Evolutionary conservation across 2,888 invertebrate species (phyloP).

Genomic region (Tipula helvola): DNA sequence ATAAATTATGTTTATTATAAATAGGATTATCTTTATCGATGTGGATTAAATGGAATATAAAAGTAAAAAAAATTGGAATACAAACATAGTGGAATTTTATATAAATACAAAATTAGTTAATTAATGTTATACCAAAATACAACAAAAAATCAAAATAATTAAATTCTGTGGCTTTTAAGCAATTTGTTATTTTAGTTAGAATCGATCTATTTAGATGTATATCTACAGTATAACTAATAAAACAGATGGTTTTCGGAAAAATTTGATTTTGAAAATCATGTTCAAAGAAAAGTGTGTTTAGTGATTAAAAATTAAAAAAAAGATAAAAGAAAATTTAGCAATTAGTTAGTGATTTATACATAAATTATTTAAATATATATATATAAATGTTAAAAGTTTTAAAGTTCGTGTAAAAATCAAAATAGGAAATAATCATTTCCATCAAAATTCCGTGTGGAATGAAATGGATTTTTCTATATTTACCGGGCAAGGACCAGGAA

Average conservation of each 20-base stretch:
- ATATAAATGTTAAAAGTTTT: not conserved
- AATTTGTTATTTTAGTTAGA: not conserved
- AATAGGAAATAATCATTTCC: not conserved
- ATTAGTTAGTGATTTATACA: not conserved
- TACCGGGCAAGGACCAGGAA: conserved; percentile 9
- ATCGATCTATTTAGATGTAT: not conserved
- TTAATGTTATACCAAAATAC: not conserved
- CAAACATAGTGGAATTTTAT: not conserved
- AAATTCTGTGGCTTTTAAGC: not conserved
- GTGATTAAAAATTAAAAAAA: not conserved
- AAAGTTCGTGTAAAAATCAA: not conserved
- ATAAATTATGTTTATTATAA: not conserved
- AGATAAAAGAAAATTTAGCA: not conserved
- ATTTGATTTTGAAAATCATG: not conserved
- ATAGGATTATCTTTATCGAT: not conserved
- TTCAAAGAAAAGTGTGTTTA: not conserved
- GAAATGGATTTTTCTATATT: conserved; percentile 8
- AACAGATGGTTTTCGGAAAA: not conserved
- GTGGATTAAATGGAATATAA: not conserved
- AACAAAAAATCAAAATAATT: not conserved
- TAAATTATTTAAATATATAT: not conserved
- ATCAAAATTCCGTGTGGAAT: conserved; percentile 6
- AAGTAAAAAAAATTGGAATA: not conserved
- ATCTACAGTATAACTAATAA: not conserved
- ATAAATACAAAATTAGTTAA: not conserved